phyloP scores from a whole-genome alignment of 1,140 invertebrate species.

The Drosophila pseudoobscura region DNA sequence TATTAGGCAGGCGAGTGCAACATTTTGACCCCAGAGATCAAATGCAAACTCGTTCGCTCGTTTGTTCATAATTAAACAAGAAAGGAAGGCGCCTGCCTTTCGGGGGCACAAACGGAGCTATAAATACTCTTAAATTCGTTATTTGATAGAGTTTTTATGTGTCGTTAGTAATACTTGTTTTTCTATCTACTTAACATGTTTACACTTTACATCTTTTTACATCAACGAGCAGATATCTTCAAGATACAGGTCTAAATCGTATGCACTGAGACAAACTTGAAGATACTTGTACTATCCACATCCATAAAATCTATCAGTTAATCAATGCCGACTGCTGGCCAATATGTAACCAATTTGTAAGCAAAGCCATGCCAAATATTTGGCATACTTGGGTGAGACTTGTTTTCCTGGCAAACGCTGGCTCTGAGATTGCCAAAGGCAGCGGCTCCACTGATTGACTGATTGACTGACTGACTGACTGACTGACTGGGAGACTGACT shows the following conservation, averaged over 20 bases:
- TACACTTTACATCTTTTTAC: too few relatives aligned
- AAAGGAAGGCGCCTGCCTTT: constrained; percentile 3
- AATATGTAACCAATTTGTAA: constrained; percentile 67
- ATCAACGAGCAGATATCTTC: too few relatives aligned
- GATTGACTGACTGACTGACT: constrained; percentile 15
- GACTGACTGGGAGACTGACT: constrained; percentile 28
- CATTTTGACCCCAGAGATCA: constrained; percentile 70
- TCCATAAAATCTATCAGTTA: constrained; percentile 36
- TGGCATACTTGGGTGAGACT: constrained; percentile 71
- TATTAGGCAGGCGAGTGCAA: constrained; percentile 55
- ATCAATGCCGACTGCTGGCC: constrained; percentile 48
- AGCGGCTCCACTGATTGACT: constrained; percentile 37
- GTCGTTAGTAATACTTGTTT: too few relatives aligned
- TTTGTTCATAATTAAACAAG: constrained; percentile 62
- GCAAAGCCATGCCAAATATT: constrained; percentile 65
- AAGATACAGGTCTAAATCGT: too few relatives aligned
- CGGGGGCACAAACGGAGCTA: too few relatives aligned
- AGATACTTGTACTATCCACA: neutral
- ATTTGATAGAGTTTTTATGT: too few relatives aligned
- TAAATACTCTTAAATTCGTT: too few relatives aligned
- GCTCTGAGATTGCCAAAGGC: constrained; percentile 37
- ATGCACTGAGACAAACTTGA: constrained; percentile 27
- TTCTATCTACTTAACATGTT: too few relatives aligned
- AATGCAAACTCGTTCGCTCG: constrained; percentile 76
- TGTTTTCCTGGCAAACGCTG: constrained; percentile 46